phyloP scores from a whole-genome alignment of 2,888 invertebrate species.

The Pogonocherus hispidulus region DNA sequence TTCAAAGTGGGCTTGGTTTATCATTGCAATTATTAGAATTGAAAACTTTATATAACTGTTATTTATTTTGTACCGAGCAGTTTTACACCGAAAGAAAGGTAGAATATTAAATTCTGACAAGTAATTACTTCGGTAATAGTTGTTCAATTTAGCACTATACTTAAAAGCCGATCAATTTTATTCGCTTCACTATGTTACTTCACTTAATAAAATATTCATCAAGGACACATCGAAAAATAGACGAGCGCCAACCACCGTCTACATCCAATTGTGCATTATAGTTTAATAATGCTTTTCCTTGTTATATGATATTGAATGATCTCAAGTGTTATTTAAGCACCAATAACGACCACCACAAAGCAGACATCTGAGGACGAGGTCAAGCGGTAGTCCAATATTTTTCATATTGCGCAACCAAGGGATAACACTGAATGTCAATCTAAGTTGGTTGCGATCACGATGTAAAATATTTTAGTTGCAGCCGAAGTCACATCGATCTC shows the following conservation, averaged over 20 bases:
- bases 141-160: too few species aligned
- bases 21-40: too few species aligned
- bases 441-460: not conserved
- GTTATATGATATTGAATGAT: slow-evolving; percentile 28
- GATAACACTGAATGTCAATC: not conserved
- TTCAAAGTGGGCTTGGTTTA: too few species aligned
- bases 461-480: not conserved
- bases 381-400: not conserved
- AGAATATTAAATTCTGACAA: too few species aligned
- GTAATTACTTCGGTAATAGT: too few species aligned
- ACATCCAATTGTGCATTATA: slow-evolving; percentile 36
- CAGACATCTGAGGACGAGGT: not conserved
- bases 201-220: too few species aligned
- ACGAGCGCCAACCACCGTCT: slow-evolving; percentile 28
- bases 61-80: too few species aligned
- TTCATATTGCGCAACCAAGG: not conserved
- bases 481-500: not conserved
- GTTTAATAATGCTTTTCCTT: slow-evolving; percentile 38
- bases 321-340: not conserved
- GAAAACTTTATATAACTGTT: too few species aligned
- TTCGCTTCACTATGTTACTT: too few species aligned
- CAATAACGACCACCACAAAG: not conserved
- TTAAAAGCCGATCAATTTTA: too few species aligned
- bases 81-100: too few species aligned
- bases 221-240: not conserved